phyloP scores from a whole-genome alignment of 2,797 vertebrate species.

The Podarcis siculus region DNA sequence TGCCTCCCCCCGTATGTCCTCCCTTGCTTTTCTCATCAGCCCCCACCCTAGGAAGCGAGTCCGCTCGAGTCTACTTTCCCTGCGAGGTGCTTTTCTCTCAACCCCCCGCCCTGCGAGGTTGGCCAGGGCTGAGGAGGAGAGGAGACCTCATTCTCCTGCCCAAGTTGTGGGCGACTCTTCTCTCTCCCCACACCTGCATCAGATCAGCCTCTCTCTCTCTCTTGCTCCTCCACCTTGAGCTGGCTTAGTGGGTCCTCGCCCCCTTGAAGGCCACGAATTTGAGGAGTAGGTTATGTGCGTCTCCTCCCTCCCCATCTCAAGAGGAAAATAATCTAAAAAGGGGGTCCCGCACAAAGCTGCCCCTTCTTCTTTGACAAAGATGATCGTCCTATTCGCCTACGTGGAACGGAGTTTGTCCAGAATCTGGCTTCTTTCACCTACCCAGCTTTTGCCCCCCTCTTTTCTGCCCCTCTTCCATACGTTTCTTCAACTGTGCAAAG shows the following conservation, averaged over 20 bases:
- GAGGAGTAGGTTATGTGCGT: background rate
- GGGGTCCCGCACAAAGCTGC: background rate
- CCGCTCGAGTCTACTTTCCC: no score
- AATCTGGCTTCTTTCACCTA: background rate
- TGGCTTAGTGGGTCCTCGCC: background rate
- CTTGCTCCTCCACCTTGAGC: background rate
- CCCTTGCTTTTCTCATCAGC: background rate
- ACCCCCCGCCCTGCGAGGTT: background rate
- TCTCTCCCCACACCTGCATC: background rate
- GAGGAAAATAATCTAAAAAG: background rate
- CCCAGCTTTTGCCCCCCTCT: no score
- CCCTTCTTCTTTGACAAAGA: background rate
- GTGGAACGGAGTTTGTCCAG: background rate
- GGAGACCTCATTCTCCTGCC: background rate
- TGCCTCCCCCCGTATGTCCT: background rate
- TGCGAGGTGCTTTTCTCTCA: no score
- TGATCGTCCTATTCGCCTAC: background rate
- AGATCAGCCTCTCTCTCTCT: background rate
- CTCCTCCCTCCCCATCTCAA: background rate
- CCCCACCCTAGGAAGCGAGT: background rate
- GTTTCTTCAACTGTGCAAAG: background rate
- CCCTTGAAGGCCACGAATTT: background rate
- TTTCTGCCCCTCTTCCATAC: background rate
- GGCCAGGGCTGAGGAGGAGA: background rate
- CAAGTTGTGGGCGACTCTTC: background rate